Percentiles rank a stretch among this genome's conserved stretches.
phyloP scores from a whole-genome alignment of 2,797 vertebrate genomes.

The Mallotus villosus region DNA sequence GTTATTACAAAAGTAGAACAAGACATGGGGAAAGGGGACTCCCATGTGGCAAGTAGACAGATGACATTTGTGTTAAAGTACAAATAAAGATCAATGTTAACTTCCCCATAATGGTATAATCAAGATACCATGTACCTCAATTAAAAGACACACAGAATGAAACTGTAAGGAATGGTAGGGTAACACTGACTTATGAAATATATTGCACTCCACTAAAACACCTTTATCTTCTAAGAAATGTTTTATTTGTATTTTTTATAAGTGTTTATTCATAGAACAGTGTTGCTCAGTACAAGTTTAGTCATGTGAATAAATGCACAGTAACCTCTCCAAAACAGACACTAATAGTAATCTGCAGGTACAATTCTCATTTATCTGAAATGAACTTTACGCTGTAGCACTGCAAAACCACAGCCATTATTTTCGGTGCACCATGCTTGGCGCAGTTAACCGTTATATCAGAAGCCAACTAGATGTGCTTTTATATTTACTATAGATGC shows the following conservation, averaged over 20 bases:
- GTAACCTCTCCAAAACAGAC: conserved; percentile 29
- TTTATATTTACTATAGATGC: conserved; percentile 4
- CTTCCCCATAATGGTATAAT: no score
- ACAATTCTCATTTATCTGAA: conserved; percentile 26
- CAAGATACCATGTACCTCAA: background rate
- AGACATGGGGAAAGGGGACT: no score
- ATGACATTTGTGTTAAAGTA: no score
- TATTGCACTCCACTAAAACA: no score
- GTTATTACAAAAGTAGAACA: no score
- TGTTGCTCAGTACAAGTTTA: conserved; percentile 31
- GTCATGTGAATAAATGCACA: conserved; percentile 45
- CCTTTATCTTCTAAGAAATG: conserved; percentile 10
- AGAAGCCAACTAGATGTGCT: conserved; percentile 5
- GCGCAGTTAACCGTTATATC: conserved; percentile 3
- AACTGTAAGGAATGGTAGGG: background rate
- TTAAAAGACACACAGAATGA: background rate
- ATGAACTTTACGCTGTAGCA: conserved; percentile 37
- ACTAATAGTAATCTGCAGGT: conserved; percentile 27
- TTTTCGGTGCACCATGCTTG: conserved; percentile 17
- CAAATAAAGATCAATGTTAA: no score
- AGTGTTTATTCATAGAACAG: conserved; percentile 24
- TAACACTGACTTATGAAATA: no score
- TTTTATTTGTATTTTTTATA: conserved; percentile 45
- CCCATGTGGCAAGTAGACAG: no score
- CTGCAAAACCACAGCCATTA: conserved; percentile 34